Evolutionary conservation across 2,888 invertebrate genomes (phyloP).

Genomic region (Crepidodera aurea): DNA sequence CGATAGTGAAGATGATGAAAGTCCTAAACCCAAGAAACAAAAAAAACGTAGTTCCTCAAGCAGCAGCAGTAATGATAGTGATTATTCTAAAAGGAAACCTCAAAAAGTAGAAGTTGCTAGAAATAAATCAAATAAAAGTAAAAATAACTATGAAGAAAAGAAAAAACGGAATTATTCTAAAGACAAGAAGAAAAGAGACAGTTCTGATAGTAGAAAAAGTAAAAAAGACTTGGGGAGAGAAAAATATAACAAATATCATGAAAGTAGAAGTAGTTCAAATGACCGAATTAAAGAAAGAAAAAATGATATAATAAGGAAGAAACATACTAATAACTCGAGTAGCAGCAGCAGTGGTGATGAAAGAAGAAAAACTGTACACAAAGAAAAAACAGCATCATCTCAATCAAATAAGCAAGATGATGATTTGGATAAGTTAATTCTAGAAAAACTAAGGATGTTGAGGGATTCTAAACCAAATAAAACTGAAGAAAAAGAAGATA

Average conservation of each 20-base stretch:
- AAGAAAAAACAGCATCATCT: neutral
- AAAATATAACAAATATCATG: slow-evolving; percentile 7
- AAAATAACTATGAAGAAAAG: neutral
- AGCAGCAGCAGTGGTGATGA: slow-evolving; percentile 20
- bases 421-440: slow-evolving; percentile 37
- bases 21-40: slow-evolving; percentile 48
- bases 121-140: neutral
- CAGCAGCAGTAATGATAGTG: slow-evolving; percentile 35
- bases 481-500: slow-evolving; percentile 30
- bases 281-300: slow-evolving; percentile 13
- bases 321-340: slow-evolving; percentile 10
- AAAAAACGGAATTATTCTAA: neutral
- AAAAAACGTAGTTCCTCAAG: slow-evolving; percentile 30
- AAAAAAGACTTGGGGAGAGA: slow-evolving; percentile 29
- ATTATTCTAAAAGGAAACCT: slow-evolving; percentile 33
- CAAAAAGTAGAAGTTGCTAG: neutral
- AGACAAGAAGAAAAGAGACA: slow-evolving; percentile 34
- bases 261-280: slow-evolving; percentile 14
- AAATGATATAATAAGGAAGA: neutral
- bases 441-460: slow-evolving; percentile 38
- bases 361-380: slow-evolving; percentile 11
- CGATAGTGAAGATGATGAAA: slow-evolving; percentile 33
- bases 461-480: slow-evolving; percentile 40
- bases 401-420: slow-evolving; percentile 28
- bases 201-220: slow-evolving; percentile 45